These are phyloP conservation scores for Brachionus sp. DNA, from an alignment of 1,140 invertebrate genomes.

Conservation along the genomic window DNA sequence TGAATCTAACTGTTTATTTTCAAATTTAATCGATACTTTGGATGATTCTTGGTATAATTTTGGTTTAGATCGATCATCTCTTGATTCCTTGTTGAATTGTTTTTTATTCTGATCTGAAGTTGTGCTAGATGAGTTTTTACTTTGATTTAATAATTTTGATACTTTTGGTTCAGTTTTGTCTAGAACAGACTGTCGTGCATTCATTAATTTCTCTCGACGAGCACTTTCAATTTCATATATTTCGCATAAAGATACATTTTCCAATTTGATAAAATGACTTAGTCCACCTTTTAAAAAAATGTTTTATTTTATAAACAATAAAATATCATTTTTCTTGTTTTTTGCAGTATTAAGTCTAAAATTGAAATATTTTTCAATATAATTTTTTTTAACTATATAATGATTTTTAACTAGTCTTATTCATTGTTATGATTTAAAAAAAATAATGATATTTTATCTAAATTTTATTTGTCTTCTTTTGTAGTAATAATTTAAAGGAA, in stretches of 20 bases:
- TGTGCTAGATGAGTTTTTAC: background rate
- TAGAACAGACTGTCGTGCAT: background rate
- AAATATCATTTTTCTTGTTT: background rate
- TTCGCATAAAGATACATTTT: background rate
- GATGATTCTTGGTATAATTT: background rate
- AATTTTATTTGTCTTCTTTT: no score
- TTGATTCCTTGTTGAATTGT: background rate
- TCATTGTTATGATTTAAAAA: no score
- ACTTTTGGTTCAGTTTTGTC: background rate
- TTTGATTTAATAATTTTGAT: background rate
- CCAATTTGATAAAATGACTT: background rate
- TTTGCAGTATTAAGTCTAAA: no score
- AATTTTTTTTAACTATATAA: no score
- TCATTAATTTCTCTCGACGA: background rate
- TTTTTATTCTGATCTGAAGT: background rate
- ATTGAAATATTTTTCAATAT: no score
- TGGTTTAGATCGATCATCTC: background rate
- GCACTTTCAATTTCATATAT: slow-evolving; percentile 8
- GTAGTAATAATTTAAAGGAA: no score
- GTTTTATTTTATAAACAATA: background rate
- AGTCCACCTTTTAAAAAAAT: background rate
- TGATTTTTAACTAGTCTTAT: no score
- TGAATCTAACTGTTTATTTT: background rate
- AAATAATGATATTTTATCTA: no score
- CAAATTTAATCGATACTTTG: background rate